phyloP scores from a whole-genome alignment of 2,888 invertebrate species.

The Pseudolycoriella hygida region DNA sequence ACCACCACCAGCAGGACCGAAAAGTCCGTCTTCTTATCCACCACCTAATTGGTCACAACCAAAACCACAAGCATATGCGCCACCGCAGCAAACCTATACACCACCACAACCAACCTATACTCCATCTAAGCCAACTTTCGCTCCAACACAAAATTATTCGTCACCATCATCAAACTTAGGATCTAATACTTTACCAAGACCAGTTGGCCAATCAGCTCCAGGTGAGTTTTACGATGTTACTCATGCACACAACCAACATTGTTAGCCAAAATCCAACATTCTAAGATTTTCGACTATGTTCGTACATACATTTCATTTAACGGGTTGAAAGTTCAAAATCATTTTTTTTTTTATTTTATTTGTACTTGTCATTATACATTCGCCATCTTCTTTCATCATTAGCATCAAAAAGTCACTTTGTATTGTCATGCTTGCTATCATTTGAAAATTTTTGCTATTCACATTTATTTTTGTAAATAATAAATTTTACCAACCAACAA shows the following conservation, averaged over 20 bases:
- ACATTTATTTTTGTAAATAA: not conserved
- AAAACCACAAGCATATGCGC: not conserved
- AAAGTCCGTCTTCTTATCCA: constrained; percentile 20
- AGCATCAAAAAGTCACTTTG: no score
- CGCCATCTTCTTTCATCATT: no score
- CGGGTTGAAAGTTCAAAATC: no score
- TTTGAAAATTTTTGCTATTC: not conserved
- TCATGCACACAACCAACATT: no score
- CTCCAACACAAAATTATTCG: constrained; percentile 1
- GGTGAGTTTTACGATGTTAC: constrained; percentile 3
- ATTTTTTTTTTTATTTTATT: no score
- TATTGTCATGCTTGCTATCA: not conserved
- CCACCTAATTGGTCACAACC: constrained; percentile 16
- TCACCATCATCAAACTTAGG: constrained; percentile 13
- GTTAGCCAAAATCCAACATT: no score
- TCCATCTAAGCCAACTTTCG: not conserved
- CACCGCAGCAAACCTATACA: not conserved
- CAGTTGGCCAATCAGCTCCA: constrained; percentile 11
- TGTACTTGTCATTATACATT: no score
- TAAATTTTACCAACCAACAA: not conserved
- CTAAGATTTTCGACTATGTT: no score
- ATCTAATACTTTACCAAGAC: constrained; percentile 26
- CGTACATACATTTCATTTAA: no score
- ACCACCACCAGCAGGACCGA: constrained; percentile 13
- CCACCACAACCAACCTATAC: not conserved